These are phyloP conservation scores for Apodemus speciosus DNA, from an alignment of 2,113 vertebrate species.

Conservation along the genomic window DNA sequence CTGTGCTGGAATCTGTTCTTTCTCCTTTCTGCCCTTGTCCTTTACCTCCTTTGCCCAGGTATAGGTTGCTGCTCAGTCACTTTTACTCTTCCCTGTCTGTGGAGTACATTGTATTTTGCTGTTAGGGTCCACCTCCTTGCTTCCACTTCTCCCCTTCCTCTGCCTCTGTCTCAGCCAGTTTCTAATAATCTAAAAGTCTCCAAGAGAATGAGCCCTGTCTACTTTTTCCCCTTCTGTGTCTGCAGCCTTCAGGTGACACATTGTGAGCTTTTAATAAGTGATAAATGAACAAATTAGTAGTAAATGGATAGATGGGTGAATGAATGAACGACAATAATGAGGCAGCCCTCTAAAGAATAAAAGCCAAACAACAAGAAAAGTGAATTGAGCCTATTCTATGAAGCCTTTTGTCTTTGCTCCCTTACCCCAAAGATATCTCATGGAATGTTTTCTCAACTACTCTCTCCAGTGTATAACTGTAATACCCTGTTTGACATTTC, in stretches of 20 bases:
- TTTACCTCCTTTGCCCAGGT: background rate
- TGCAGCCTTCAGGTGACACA: background rate
- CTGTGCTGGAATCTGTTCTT: background rate
- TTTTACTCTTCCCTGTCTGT: no score
- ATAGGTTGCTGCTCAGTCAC: background rate
- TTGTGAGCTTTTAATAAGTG: no score
- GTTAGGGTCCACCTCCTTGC: no score
- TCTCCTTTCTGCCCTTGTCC: background rate
- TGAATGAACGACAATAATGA: background rate
- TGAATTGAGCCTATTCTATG: background rate
- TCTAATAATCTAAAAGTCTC: background rate
- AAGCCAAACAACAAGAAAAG: slow-evolving; percentile 20
- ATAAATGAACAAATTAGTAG: background rate
- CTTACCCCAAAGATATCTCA: background rate
- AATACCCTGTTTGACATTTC: slow-evolving; percentile 13
- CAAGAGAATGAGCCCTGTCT: background rate
- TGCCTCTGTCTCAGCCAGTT: fast-evolving
- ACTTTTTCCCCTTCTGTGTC: background rate
- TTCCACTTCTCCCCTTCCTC: no score
- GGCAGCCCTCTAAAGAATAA: background rate
- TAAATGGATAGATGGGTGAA: background rate
- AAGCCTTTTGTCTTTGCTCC: background rate
- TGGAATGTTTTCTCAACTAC: background rate
- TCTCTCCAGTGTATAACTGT: background rate
- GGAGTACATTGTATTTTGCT: background rate